Percentiles rank a stretch among this genome's conserved stretches.
Conservation (phyloP, 1,140 invertebrate species). For the Zaprionus ornatus region DNA sequence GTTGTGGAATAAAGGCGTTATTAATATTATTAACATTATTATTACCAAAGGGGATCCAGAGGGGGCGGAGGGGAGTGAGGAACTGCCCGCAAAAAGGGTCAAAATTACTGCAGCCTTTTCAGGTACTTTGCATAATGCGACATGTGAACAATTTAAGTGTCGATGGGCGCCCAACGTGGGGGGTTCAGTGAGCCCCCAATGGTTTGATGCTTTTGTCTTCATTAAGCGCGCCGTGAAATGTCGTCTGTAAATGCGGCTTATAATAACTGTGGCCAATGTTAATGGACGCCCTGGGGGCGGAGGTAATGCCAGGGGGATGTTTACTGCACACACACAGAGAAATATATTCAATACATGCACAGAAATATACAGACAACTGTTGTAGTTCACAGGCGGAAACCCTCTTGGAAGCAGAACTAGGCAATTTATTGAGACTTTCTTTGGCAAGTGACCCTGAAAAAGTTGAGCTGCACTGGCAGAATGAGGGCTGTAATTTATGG, state of each 20-base stretch:
- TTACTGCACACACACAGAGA: neutral
- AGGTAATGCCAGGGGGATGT: constrained; percentile 19
- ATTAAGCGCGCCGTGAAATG: constrained; percentile 63
- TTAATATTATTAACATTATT: constrained; percentile 78
- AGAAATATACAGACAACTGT: constrained; percentile 22
- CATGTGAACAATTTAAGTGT: constrained; percentile 74
- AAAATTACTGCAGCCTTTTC: constrained; percentile 55
- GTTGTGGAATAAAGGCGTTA: constrained; percentile 78
- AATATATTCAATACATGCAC: neutral
- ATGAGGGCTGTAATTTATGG: neutral
- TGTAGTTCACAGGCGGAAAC: constrained; percentile 31
- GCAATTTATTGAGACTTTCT: constrained; percentile 19
- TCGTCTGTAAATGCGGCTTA: constrained; percentile 43
- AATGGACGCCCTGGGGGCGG: neutral
- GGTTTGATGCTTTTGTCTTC: constrained; percentile 59
- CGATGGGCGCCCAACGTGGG: constrained; percentile 47
- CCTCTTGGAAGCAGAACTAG: constrained; percentile 6
- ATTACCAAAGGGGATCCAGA: constrained; percentile 10
- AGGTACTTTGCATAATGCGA: constrained; percentile 76
- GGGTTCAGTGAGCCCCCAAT: too few species aligned
- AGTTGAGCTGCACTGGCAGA: neutral
- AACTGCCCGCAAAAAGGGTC: constrained; percentile 38
- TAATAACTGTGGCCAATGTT: constrained; percentile 38
- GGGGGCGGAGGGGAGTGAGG: neutral
- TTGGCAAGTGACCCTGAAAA: constrained; percentile 38